Evolutionary conservation across 2,113 vertebrate genomes (phyloP).

Genomic region (Grallaria varia): DNA sequence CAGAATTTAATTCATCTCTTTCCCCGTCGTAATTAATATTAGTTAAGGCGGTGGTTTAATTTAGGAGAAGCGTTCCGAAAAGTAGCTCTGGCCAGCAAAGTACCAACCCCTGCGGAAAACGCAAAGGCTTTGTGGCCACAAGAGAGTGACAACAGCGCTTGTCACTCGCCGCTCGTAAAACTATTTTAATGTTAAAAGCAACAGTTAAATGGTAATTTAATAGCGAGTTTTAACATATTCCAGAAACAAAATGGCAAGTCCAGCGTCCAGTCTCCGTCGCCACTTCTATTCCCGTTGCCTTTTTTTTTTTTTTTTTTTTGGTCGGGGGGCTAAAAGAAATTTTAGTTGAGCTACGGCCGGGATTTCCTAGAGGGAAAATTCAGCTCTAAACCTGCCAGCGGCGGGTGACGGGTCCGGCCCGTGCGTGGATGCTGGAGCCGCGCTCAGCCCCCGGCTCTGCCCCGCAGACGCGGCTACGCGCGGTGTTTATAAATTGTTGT

Average conservation of each 20-base stretch:
- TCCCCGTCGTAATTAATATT: not conserved
- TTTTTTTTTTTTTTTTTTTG: not conserved
- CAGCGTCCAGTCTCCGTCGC: accelerated
- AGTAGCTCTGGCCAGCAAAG: not conserved
- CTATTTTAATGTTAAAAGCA: not conserved
- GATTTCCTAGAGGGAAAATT: not conserved
- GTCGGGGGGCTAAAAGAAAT: not conserved
- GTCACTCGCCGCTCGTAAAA: not conserved
- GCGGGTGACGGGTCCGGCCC: accelerated
- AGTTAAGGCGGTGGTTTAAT: not conserved
- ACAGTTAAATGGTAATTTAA: no score
- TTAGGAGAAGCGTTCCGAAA: not conserved
- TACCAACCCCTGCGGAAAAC: not conserved
- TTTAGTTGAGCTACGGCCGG: not conserved
- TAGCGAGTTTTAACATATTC: not conserved
- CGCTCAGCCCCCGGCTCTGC: not conserved
- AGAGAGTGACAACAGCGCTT: not conserved
- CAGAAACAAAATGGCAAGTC: not conserved
- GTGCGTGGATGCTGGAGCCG: not conserved
- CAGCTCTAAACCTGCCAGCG: accelerated
- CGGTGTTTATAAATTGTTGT: not conserved
- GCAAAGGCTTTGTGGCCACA: not conserved
- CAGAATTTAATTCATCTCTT: not conserved
- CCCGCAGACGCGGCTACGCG: accelerated
- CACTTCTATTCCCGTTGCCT: accelerated